These are phyloP conservation scores for Acrobasis repandana DNA, from an alignment of 2,888 invertebrate species.

Conservation along the genomic window DNA sequence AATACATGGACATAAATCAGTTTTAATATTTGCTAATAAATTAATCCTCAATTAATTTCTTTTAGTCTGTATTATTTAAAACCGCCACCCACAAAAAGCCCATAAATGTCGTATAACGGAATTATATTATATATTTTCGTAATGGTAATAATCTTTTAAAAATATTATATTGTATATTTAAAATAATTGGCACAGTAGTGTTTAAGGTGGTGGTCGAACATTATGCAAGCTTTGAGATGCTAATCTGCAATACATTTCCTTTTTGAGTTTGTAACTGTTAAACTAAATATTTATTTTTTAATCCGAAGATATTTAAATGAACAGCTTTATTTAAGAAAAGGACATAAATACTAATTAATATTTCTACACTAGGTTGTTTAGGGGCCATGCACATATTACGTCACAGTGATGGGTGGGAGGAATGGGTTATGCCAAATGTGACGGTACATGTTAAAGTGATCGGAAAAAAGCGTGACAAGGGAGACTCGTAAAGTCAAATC, in stretches of 20 bases:
- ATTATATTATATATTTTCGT: neutral
- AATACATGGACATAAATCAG: neutral
- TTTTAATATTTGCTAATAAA: constrained; percentile 15
- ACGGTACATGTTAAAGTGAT: too few relatives aligned
- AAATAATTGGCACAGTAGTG: constrained; percentile 4
- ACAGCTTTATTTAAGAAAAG: neutral
- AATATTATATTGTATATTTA: constrained; percentile 2
- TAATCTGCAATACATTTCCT: constrained; percentile 1
- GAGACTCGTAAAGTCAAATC: too few relatives aligned
- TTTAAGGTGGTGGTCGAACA: neutral
- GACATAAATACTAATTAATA: too few relatives aligned
- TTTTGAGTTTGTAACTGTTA: neutral
- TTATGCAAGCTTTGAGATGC: neutral
- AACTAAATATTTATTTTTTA: neutral
- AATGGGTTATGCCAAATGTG: too few relatives aligned
- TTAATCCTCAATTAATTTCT: constrained; percentile 3
- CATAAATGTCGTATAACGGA: neutral
- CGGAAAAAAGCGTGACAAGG: too few relatives aligned
- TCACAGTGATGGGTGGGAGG: too few relatives aligned
- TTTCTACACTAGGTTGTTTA: too few relatives aligned
- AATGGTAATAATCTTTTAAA: neutral
- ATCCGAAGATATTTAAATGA: neutral
- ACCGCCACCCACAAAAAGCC: neutral
- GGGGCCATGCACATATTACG: too few relatives aligned
- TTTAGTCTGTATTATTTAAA: constrained; percentile 4